Evolutionary conservation across 2,113 vertebrate genomes (phyloP).

Genomic region (Mus musculus): GRCm39 chr10:17592001-17592500

Average conservation of each 20-base stretch:
- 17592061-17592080: too few species aligned
- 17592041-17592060: too few species aligned
- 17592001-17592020: too few species aligned
- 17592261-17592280: conserved; percentile 10
- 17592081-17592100: too few species aligned
- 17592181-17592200: background rate
- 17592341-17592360: background rate
- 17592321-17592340: conserved; percentile 29
- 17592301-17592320: background rate
- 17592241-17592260: conserved; percentile 45
- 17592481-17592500: background rate
- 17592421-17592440: background rate
- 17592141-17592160: too few species aligned
- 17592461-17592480: background rate
- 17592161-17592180: too few species aligned
- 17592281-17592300: conserved; percentile 50
- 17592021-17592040: too few species aligned
- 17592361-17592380: background rate
- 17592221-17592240: background rate
- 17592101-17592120: too few species aligned
- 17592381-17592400: background rate
- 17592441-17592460: background rate
- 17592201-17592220: background rate
- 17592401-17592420: background rate
- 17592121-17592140: too few species aligned